Evolutionary conservation across 2,797 vertebrate genomes (phyloP), one percentile per base, ranked within the genome.

Genomic region (Sphenopsis melanotis): DNA sequence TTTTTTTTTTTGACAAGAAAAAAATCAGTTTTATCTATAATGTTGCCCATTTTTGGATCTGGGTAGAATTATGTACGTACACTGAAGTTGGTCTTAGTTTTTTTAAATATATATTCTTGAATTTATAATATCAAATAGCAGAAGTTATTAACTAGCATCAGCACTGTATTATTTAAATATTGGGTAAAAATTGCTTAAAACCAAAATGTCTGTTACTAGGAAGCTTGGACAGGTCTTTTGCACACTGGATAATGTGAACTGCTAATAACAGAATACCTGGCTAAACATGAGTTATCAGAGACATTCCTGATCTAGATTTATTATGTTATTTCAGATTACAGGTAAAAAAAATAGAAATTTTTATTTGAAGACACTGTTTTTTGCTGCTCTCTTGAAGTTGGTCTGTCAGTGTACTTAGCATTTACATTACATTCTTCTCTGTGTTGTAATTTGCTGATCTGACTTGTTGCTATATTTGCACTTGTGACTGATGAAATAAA

Each of bases 371-470:
- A 79, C 88, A 78, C 75, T 74, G 90, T 15, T 16, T 92, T 96
- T 97, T 94, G 94, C 89, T 96, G 78, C 96, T 96, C 59, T 84
- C 76, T 63, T 49, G 47, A 82, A 76, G 60, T 79, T 94, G 82
- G 16, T 83, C 63, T 90, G 91, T 97, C 89, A 90, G 79, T 95
- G 66, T 96, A 80, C 79, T 93, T 96, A 53, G 86, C 95, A 95
- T 96, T 97, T 96, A 94, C 90, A 95, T 95, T 89, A 93, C 93
- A 94, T 93, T 93, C 65, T 79, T 94, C 92, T 83, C 68, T 75
- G 78, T 93, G 92, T 95, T 97, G 96, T 96, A 96, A 96, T 93
- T 96, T 96, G 97, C 96, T 97, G 94, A 94, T 97, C 91, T 96
- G 91, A 96, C 83, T 97, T 74, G 70, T 95, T 94, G 92, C 96